Evolutionary conservation across 2,113 vertebrate species (phyloP).

Genomic region (Oncorhynchus kisutch): DNA sequence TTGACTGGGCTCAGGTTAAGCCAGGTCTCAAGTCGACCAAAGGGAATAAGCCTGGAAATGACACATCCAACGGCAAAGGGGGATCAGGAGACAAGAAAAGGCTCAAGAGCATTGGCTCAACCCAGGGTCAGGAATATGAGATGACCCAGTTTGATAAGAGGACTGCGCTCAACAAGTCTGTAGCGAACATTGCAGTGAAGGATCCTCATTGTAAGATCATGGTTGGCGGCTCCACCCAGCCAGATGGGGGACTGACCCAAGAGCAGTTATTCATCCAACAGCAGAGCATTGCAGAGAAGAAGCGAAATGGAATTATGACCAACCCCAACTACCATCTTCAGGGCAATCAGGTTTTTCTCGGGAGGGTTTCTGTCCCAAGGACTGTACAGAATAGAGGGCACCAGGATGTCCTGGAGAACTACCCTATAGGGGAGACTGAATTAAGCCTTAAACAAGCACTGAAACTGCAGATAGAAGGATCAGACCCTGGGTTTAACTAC

Average conservation of each 20-base stretch:
- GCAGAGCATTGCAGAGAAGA: slow-evolving; percentile 89
- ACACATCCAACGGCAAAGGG: slow-evolving; percentile 77
- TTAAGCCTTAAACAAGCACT: slow-evolving; percentile 98
- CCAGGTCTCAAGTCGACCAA: slow-evolving; percentile 87
- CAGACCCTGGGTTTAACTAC: slow-evolving; percentile 92
- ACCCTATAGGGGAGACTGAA: slow-evolving; percentile 88
- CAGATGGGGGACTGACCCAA: slow-evolving; percentile 79
- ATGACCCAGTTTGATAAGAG: slow-evolving; percentile 96
- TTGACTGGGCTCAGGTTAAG: slow-evolving; percentile 93
- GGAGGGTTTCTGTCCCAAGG: slow-evolving; percentile 89
- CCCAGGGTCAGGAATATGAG: slow-evolving; percentile 91
- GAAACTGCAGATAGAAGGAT: slow-evolving; percentile 94
- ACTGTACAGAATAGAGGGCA: slow-evolving; percentile 84
- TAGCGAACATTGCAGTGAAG: slow-evolving; percentile 71
- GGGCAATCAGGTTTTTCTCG: slow-evolving; percentile 92
- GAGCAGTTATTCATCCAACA: slow-evolving; percentile 90
- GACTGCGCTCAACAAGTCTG: slow-evolving; percentile 81
- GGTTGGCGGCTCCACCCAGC: slow-evolving; percentile 73
- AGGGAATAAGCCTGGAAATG: slow-evolving; percentile 80
- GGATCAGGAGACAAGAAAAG: slow-evolving; percentile 84
- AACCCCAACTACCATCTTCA: slow-evolving; percentile 98
- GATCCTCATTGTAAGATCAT: slow-evolving; percentile 86
- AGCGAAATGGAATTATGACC: slow-evolving; percentile 96
- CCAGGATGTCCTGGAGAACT: slow-evolving; percentile 90
- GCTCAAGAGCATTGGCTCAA: slow-evolving; percentile 77